phyloP scores from a whole-genome alignment of 1,140 invertebrate genomes.

The Protaetia brevitarsis region DNA sequence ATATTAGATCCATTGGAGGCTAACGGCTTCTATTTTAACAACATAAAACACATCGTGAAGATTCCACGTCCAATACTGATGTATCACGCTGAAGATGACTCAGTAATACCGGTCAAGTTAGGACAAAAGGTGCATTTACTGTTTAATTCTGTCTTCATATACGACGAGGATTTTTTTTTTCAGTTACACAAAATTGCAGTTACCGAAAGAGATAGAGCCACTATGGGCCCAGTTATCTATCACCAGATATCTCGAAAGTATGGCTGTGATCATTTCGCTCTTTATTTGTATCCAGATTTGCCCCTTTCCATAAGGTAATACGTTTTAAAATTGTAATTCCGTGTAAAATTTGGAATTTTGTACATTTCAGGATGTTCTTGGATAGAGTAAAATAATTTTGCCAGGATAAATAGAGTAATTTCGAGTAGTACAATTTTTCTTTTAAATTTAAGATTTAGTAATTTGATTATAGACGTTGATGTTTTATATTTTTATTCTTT shows the following conservation, averaged over 20 bases:
- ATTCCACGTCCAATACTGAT: constrained; percentile 41
- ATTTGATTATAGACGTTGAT: too few species aligned
- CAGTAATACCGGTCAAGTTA: constrained; percentile 40
- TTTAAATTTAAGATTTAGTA: too few species aligned
- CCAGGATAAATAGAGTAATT: too few species aligned
- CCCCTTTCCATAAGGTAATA: not conserved
- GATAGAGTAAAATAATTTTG: too few species aligned
- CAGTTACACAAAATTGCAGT: not conserved
- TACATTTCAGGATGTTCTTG: not conserved
- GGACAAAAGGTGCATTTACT: constrained; percentile 34
- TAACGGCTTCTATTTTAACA: constrained; percentile 44
- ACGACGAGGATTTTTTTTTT: not conserved
- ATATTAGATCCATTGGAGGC: constrained; percentile 65
- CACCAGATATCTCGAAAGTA: not conserved
- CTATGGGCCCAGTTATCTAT: not conserved
- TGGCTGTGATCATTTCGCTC: constrained; percentile 14
- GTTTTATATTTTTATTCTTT: too few species aligned
- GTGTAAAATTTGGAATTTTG: too few species aligned
- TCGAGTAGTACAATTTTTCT: too few species aligned
- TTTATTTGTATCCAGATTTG: constrained; percentile 10
- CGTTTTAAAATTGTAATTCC: not conserved
- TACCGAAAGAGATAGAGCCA: not conserved
- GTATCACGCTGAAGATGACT: constrained; percentile 43
- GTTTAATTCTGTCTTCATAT: not conserved
- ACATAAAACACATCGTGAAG: constrained; percentile 32